Conservation (phyloP, 2,797 vertebrate species). For the Leucoraja ocellata region DNA sequence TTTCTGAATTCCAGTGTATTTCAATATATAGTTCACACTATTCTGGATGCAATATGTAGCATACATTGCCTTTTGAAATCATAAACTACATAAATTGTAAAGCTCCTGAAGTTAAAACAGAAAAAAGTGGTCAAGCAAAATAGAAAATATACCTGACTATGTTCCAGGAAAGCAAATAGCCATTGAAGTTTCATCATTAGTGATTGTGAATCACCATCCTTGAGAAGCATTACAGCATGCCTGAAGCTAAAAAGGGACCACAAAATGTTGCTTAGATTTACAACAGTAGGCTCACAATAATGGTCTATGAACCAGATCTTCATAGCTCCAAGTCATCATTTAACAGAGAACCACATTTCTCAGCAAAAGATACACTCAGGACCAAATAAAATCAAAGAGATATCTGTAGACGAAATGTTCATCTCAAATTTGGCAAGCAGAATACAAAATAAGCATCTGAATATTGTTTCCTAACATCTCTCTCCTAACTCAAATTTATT, state of each 20-base stretch:
- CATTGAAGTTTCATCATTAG: slow-evolving; percentile 70
- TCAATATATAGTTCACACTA: not conserved
- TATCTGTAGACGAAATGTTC: not conserved
- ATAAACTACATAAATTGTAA: not conserved
- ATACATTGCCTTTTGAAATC: not conserved
- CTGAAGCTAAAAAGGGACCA: slow-evolving; percentile 57
- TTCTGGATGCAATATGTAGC: not conserved
- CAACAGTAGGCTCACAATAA: not conserved
- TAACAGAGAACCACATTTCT: not conserved
- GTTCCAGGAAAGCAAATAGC: slow-evolving; percentile 70
- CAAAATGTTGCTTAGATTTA: not conserved
- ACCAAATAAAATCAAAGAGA: not conserved
- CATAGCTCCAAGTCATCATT: not conserved
- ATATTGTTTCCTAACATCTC: not conserved
- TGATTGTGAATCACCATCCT: slow-evolving; percentile 63
- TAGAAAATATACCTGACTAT: slow-evolving; percentile 64
- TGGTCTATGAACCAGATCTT: not conserved
- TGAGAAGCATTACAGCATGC: slow-evolving; percentile 62
- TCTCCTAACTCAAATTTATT: not conserved
- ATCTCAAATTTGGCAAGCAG: not conserved
- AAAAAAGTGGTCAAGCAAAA: not conserved
- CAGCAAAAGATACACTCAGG: not conserved
- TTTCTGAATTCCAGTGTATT: not conserved
- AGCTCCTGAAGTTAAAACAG: not conserved
- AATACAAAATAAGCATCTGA: not conserved